A percentile compares a stretch with the other conserved stretches of the same genome.
phyloP scores from a whole-genome alignment of 1,140 invertebrate genomes.

The Melanaphis sacchari region DNA sequence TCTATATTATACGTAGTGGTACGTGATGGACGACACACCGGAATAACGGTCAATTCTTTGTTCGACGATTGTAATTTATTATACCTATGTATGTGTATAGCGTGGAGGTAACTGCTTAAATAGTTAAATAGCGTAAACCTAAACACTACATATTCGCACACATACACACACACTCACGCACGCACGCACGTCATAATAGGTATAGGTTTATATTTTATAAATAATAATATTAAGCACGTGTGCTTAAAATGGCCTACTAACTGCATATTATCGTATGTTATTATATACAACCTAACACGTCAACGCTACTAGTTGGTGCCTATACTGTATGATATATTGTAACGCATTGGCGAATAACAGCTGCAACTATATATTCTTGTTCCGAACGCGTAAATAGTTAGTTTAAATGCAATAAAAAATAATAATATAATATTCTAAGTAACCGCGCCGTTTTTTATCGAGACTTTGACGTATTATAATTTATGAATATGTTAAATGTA shows the following conservation, averaged over 20 bases:
- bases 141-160: background rate
- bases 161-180: background rate
- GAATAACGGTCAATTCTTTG: conserved; percentile 32
- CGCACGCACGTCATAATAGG: background rate
- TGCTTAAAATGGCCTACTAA: background rate
- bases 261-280: background rate
- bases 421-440: background rate
- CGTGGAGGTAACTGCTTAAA: background rate
- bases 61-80: background rate
- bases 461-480: background rate
- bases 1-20: background rate
- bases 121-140: background rate
- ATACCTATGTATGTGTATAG: too few species aligned
- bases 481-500: too few species aligned
- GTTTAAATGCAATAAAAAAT: background rate
- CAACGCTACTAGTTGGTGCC: background rate
- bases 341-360: background rate
- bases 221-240: background rate
- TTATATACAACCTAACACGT: background rate
- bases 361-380: background rate
- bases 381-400: background rate
- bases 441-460: background rate
- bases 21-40: background rate
- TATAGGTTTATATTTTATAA: background rate
- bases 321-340: background rate